A percentile compares a stretch with the other conserved stretches of the same genome.
Evolutionary conservation across 2,113 vertebrate genomes (phyloP).

Genomic region (Podocnemis expansa): DNA sequence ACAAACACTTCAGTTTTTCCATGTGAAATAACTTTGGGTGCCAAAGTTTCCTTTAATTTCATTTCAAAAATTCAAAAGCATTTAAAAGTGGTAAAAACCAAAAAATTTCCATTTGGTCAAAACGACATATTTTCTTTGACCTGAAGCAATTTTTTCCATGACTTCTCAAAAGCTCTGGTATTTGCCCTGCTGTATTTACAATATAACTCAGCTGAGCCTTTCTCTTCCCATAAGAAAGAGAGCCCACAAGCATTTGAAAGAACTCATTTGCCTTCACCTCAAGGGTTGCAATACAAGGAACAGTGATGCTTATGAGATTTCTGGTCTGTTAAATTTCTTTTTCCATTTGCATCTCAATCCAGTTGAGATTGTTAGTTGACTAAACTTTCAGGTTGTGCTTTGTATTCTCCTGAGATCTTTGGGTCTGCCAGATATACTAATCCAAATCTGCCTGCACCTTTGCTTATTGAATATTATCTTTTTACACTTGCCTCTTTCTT

Average conservation of each 20-base stretch:
- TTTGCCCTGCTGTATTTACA: not conserved
- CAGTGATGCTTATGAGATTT: not conserved
- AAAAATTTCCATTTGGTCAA: not conserved
- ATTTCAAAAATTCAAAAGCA: not conserved
- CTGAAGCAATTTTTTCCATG: not conserved
- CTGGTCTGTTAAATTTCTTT: not conserved
- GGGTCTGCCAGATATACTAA: slow-evolving; percentile 42
- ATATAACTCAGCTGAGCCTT: slow-evolving; percentile 19
- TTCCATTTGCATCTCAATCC: slow-evolving; percentile 7
- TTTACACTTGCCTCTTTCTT: slow-evolving; percentile 35
- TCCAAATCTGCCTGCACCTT: slow-evolving; percentile 41
- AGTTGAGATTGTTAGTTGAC: slow-evolving; percentile 13
- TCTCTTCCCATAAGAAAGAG: slow-evolving; percentile 12
- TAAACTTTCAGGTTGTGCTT: slow-evolving; percentile 47
- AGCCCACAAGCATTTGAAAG: slow-evolving; percentile 24
- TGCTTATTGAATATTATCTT: slow-evolving; percentile 44
- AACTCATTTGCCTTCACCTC: not conserved
- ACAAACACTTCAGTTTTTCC: not conserved
- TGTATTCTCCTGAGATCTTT: slow-evolving; percentile 33
- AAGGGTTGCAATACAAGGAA: not conserved
- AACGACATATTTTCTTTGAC: not conserved
- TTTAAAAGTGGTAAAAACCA: not conserved
- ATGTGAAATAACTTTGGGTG: not conserved
- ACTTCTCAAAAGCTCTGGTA: not conserved
- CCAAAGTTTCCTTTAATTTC: not conserved